Conservation (phyloP, 2,113 vertebrate species). For the Coreoperca whiteheadi region DNA sequence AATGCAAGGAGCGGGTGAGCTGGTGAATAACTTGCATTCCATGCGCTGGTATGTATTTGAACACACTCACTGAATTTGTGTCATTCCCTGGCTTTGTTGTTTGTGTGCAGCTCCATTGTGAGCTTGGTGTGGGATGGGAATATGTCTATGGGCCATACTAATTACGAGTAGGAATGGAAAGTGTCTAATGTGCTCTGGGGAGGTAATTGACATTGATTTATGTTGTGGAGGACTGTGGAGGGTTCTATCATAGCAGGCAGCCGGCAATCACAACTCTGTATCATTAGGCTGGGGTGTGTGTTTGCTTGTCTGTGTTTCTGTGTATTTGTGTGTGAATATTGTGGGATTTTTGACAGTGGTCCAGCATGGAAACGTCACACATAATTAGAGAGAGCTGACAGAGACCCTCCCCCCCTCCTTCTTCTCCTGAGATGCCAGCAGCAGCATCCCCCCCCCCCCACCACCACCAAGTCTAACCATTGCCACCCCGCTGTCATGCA, state of each 20-base stretch:
- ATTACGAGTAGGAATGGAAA: constrained; percentile 80
- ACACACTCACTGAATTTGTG: constrained; percentile 45
- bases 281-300: constrained; percentile 72
- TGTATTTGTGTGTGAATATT: constrained; percentile 62
- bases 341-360: constrained; percentile 75
- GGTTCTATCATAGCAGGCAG: constrained; percentile 81
- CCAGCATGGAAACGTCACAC: constrained; percentile 77
- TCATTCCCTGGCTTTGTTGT: constrained; percentile 64
- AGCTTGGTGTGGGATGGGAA: constrained; percentile 72
- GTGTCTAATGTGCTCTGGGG: constrained; percentile 83
- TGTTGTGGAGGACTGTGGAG: constrained; percentile 78
- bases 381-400: constrained; percentile 82
- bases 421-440: constrained; percentile 40
- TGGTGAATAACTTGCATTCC: constrained; percentile 47
- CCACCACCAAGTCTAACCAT: constrained; percentile 21
- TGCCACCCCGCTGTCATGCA: constrained; percentile 62
- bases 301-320: constrained; percentile 32
- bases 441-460: background rate
- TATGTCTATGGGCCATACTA: constrained; percentile 79
- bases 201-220: constrained; percentile 86
- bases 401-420: constrained; percentile 34
- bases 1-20: constrained; percentile 27
- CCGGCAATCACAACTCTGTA: constrained; percentile 81
- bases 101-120: constrained; percentile 58
- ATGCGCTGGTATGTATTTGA: constrained; percentile 62